Evolutionary conservation across 2,797 vertebrate species (phyloP), one percentile per base, ranked within the genome.

Genomic region (Coreius guichenoti): DNA sequence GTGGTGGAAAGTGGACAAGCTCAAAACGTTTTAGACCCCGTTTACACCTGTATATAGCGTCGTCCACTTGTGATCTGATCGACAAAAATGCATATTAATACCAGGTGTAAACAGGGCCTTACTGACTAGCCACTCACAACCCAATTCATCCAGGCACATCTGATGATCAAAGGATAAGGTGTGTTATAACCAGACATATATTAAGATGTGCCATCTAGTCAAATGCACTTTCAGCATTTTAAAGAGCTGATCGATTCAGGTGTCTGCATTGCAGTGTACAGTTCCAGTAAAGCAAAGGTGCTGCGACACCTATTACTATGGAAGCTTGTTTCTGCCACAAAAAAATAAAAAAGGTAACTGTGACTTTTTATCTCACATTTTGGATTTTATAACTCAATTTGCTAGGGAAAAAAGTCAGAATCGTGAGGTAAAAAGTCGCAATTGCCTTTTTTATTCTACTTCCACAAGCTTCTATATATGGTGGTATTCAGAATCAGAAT

Each of bases 221-320:
- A 77, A 77, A 43, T 43, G 54, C 54, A 61, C 54, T 39, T 39
- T 58, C 75, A 61, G 75, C 75, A 11, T 56, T 61, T 56, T 39
- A 21, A 68, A 11, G 13, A 77, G 8, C 33, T 1, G n/a, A 43
- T 78, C 54, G 54, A 61, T 78, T 39, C 33, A 43, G 14, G 51
- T 17, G 75, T 39, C 75, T 77, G 51, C 54, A 3, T 16, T 58
- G 54, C 23, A 61, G 54, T 43, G 19, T 1, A 9, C 49, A 76
- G 31, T 58, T 77, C 51, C 51, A 26, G 51, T 77, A 76, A 58
- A 58, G 29, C 29, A 54, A 39, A 39, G 36, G 5, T 49, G 70
- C n/a, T 29, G 43, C 4, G 13, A 63, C 61, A 29, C 26, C 26
- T 29, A 26, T 61, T 61, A 26, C 58, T 13, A 5, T 61, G 23